Base-by-base conservation (phyloP, 2,888 invertebrate genomes). In the Watsonalla cultraria region DNA sequence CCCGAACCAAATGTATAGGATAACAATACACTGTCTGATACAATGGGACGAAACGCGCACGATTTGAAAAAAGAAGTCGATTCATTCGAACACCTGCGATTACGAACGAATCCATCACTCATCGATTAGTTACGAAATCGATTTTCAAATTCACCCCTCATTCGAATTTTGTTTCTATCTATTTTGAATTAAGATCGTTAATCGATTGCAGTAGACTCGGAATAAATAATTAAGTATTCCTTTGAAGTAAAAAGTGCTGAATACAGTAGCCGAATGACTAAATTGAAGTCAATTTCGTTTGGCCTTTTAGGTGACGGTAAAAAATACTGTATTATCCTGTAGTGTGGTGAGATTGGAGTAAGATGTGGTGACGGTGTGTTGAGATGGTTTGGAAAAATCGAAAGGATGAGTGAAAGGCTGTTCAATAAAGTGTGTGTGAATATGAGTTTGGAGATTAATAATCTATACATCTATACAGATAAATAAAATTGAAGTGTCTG, bases 11-110 rank as follows among this genome's bases (percentile, higher is more conserved):
- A 62, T 57, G 51, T 50, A 60, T 59, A 53, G 63, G 70, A 74
- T 76, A 75, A 83, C 80, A 83, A 78, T 78, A 74, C 69, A 60
- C 54, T 65, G 61, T 61, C 54, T 39, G 57, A 58, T 62, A 68
- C 68, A 79, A 78, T 70, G 64, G 63, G 59, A 58, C 60, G 66
- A 68, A 70, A 66, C 70, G 70, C 65, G 71, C 64, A 70, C 66
- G 64, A 66, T 63, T 55, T 64, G 59, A 59, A 69, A 66, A 74
- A 87, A 85, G 84, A 84, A 80, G 78, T 78, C 76, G 72, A 82
- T 78, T 90, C 90, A 89, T 75, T 75, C 70, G 79, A 78, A 87
- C 90, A 90, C 90, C 90, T 90, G 90, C 86, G 79, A 85, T 84
- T 80, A 80, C 81, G 78, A 81, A 86, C 81, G 74, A 76, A 79